phyloP scores from a whole-genome alignment of 1,140 invertebrate genomes.

The Forficula auricularia region DNA sequence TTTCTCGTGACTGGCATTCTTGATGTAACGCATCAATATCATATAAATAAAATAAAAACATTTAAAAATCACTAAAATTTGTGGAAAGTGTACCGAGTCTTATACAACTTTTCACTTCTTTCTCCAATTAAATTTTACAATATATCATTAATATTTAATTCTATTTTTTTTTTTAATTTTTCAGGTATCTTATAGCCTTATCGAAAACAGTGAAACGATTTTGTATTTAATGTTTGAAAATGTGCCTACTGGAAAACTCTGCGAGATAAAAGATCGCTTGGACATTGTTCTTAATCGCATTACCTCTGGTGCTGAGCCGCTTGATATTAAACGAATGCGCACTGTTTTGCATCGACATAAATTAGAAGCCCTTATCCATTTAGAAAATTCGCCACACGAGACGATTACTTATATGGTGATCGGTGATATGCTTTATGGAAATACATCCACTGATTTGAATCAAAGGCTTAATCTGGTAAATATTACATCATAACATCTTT shows the following conservation, averaged over 20 bases:
- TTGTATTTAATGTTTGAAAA: conserved; percentile 58
- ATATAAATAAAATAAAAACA: too few relatives aligned
- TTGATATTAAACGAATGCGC: conserved; percentile 59
- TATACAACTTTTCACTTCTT: too few relatives aligned
- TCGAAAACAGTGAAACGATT: conserved; percentile 51
- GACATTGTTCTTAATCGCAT: conserved; percentile 35
- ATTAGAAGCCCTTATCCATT: conserved; percentile 45
- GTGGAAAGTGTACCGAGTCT: too few relatives aligned
- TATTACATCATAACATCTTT: too few relatives aligned
- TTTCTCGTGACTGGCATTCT: too few relatives aligned
- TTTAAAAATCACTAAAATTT: too few relatives aligned
- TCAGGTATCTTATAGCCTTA: conserved; percentile 45
- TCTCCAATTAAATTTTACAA: too few relatives aligned
- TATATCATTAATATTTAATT: too few relatives aligned
- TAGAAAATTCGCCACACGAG: conserved; percentile 61
- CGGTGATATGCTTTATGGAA: conserved; percentile 66
- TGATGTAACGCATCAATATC: too few relatives aligned
- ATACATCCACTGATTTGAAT: conserved; percentile 53
- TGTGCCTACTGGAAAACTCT: conserved; percentile 51
- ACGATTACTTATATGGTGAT: conserved; percentile 56
- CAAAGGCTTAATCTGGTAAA: conserved; percentile 53
- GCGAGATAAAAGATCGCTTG: conserved; percentile 40
- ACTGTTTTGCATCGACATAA: conserved; percentile 54
- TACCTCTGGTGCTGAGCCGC: conserved; percentile 29
- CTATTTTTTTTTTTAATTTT: conserved; percentile 16